Evolutionary conservation across 2,113 vertebrate species (phyloP).

Genomic region (Orientallactaga bullata): DNA sequence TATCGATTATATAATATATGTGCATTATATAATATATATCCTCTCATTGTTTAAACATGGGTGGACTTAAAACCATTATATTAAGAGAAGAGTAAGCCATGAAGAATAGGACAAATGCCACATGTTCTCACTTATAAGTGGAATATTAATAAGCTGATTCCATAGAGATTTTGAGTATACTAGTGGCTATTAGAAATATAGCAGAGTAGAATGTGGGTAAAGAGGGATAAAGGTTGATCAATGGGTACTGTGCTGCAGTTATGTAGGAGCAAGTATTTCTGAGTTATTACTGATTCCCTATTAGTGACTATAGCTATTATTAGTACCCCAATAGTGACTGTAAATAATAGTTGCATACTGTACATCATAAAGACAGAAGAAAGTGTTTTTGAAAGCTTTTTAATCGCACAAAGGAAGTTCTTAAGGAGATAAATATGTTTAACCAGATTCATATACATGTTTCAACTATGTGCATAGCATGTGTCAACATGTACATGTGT

Average conservation of each 20-base stretch:
- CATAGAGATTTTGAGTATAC: background rate
- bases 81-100: background rate
- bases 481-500: background rate
- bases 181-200: background rate
- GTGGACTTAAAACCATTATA: background rate
- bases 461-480: too few species aligned
- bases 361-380: background rate
- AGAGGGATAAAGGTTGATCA: background rate
- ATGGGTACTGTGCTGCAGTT: too few species aligned
- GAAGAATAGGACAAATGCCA: background rate
- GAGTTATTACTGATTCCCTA: background rate
- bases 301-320: background rate
- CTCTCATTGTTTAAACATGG: too few species aligned
- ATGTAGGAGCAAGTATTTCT: background rate
- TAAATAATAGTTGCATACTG: background rate
- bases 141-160: background rate
- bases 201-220: background rate
- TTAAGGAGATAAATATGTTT: background rate
- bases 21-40: too few species aligned
- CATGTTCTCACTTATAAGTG: background rate
- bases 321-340: background rate
- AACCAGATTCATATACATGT: background rate
- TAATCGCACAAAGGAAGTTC: background rate
- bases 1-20: too few species aligned
- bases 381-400: background rate